Conservation (phyloP, 2,797 vertebrate genomes). For the Myripristis murdjan region DNA sequence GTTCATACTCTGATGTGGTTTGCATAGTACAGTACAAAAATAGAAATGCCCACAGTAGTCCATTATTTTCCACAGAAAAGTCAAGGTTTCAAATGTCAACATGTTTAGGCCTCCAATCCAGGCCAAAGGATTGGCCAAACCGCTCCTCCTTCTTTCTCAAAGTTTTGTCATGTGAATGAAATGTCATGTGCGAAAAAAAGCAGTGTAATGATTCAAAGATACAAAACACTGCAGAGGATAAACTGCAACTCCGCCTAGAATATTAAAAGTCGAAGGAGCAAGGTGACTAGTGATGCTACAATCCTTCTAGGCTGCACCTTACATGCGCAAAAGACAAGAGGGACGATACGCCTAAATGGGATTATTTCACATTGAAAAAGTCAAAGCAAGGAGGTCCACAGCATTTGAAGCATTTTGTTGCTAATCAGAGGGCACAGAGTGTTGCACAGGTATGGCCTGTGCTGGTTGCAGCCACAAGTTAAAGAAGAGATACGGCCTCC, state of each 20-base stretch:
- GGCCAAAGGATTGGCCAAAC: not conserved
- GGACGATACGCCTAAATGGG: no score
- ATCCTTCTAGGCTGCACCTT: not conserved
- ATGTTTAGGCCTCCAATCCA: constrained; percentile 11
- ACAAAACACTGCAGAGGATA: constrained; percentile 8
- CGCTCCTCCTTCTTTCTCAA: constrained; percentile 12
- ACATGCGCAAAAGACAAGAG: not conserved
- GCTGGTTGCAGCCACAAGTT: no score
- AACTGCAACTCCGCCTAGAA: constrained; percentile 4
- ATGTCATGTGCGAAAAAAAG: no score
- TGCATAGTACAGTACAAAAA: constrained; percentile 46
- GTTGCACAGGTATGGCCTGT: no score
- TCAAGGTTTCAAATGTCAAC: constrained; percentile 27
- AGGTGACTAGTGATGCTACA: no score
- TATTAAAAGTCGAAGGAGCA: no score
- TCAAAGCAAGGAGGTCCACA: no score
- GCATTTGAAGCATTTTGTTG: not conserved
- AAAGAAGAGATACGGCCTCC: constrained; percentile 86
- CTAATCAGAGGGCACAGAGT: no score
- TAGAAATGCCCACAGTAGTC: constrained; percentile 39
- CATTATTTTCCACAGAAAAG: not conserved
- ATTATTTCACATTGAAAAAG: not conserved
- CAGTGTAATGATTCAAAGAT: constrained; percentile 2
- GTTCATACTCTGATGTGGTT: constrained; percentile 28
- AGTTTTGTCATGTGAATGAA: no score